Evolutionary conservation across 2,888 invertebrate species (phyloP), one percentile per base, ranked within the genome.

Genomic region (Gonocerus acuteangulatus): DNA sequence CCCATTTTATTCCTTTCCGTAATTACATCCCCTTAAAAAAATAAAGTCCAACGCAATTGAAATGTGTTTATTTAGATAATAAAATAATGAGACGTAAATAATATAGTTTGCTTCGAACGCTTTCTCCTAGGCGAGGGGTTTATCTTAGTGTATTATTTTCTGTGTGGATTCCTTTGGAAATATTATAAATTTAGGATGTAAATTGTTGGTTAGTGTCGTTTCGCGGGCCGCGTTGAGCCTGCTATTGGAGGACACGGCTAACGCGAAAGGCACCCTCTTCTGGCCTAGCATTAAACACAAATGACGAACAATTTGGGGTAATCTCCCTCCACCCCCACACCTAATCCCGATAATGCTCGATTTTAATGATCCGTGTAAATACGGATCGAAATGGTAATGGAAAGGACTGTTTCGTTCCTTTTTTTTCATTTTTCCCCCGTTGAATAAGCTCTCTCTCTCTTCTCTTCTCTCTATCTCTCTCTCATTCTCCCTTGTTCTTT

Each of bases 321-420:
- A 54, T 54, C 54, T 54, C 21, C 16, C 7, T 9, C 16, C 54
- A 42, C 42, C 51, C 21, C 51, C 51, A 3, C 36, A n/a, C 32
- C 19, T 13, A 51, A 51, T 51, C 51, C 54, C 54, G 36, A 54
- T 54, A 54, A 54, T 42, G 54, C 42, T 16, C 54, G 32, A 21
- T 57, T 27, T 47, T 57, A 57, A 57, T 57, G 57, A 47, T 45
- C 45, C 57, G 57, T 57, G 45, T 57, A 45, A 57, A 57, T 57
- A 57, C 57, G 57, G 47, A 57, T 57, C 45, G 45, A 57, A 57
- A 57, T 47, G 57, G 23, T 57, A 57, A 57, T 57, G 47, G 47
- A 47, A 47, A 21, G 45, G 45, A 45, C 19, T 21, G 9, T 22
- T 56, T 42, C 32, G n/a, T n/a, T 44, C 15, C 19, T 44, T 23